Evolutionary conservation across 2,113 vertebrate species (phyloP).

Genomic region (Phrynosoma blainvillii): DNA sequence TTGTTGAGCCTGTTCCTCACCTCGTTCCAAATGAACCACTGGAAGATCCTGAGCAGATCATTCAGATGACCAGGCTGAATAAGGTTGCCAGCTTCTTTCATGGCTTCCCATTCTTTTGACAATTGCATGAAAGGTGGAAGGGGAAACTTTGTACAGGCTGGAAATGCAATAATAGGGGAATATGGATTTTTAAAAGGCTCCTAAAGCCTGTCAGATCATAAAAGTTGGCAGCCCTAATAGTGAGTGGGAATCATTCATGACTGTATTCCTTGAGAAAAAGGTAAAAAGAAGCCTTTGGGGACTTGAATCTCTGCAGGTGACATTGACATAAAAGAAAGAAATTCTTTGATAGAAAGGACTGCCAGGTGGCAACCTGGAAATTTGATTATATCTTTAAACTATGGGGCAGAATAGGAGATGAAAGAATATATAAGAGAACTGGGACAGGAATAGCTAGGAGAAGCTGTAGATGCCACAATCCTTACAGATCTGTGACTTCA

Average conservation of each 20-base stretch:
- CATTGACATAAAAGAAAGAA: background rate
- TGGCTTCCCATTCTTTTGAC: background rate
- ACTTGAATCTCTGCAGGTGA: background rate
- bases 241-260: background rate
- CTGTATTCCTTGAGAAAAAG: background rate
- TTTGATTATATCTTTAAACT: background rate
- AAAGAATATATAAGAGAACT: background rate
- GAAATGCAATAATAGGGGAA: background rate
- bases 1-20: background rate
- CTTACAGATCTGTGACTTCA: background rate
- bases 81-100: background rate
- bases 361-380: background rate
- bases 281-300: background rate
- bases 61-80: background rate
- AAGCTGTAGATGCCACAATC: background rate
- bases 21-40: background rate
- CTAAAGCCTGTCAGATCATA: background rate
- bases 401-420: background rate
- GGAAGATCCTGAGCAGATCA: background rate
- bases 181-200: background rate
- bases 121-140: background rate
- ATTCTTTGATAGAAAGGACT: background rate
- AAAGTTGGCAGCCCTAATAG: background rate
- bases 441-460: background rate
- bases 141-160: background rate